phyloP scores from a whole-genome alignment of 2,113 vertebrate genomes.

The Orycteropus afer region DNA sequence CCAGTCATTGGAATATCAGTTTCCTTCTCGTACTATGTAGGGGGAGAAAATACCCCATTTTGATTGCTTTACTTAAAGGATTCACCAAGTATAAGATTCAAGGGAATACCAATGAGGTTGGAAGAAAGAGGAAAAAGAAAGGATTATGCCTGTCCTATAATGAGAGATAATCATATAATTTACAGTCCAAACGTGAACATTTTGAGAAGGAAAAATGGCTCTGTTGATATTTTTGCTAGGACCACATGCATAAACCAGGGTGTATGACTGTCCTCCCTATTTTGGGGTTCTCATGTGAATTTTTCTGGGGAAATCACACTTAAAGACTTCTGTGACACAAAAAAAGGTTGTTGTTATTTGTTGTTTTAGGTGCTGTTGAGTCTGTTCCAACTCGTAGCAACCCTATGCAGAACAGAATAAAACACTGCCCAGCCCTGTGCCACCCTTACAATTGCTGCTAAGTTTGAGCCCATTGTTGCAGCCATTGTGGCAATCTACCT shows the following conservation, averaged over 20 bases:
- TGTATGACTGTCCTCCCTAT: not conserved
- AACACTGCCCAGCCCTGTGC: too few relatives aligned
- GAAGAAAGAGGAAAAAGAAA: not conserved
- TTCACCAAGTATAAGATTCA: not conserved
- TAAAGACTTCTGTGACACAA: not conserved
- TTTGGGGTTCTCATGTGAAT: not conserved
- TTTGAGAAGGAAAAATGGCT: not conserved
- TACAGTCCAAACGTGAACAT: not conserved
- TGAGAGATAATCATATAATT: not conserved
- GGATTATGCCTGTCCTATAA: not conserved
- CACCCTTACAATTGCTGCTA: too few relatives aligned
- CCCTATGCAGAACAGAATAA: too few relatives aligned
- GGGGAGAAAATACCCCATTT: not conserved
- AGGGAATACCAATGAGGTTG: not conserved
- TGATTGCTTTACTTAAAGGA: constrained; percentile 12
- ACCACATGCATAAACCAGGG: not conserved
- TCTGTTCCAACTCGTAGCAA: too few relatives aligned
- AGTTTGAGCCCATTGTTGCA: too few relatives aligned
- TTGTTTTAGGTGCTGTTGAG: too few relatives aligned
- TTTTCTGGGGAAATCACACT: not conserved
- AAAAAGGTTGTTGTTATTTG: not conserved
- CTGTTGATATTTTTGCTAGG: not conserved
- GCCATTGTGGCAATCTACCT: too few relatives aligned
- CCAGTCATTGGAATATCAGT: too few relatives aligned
- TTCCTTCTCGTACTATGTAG: not conserved